These are phyloP conservation scores for Mythimna impura DNA, from an alignment of 2,888 invertebrate species.

Conservation along the genomic window DNA sequence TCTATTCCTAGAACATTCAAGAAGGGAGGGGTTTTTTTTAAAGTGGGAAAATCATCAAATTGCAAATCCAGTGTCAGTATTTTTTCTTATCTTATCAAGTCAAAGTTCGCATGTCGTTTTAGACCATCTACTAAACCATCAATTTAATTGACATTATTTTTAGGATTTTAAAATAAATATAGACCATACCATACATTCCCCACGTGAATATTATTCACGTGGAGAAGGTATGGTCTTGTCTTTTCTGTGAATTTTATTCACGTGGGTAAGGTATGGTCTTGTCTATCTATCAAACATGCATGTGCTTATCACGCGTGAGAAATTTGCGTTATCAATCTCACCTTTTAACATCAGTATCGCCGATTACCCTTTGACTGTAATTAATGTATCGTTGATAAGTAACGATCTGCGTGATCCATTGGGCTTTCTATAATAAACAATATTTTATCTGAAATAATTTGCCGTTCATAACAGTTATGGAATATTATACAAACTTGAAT, in stretches of 20 bases:
- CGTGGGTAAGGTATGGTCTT: neutral
- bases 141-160: neutral
- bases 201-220: neutral
- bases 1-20: neutral
- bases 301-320: conserved; percentile 66
- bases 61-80: too few species aligned
- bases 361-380: conserved; percentile 48
- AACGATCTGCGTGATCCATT: conserved; percentile 47
- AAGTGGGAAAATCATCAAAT: too few species aligned
- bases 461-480: neutral
- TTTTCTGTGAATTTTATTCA: neutral
- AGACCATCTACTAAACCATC: neutral
- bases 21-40: too few species aligned
- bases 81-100: neutral
- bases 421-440: conserved; percentile 50
- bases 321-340: conserved; percentile 54
- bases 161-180: neutral
- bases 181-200: neutral
- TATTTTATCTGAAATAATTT: conserved; percentile 28
- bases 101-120: neutral
- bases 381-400: conserved; percentile 42
- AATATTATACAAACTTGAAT: conserved; percentile 21
- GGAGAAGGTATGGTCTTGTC: neutral
- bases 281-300: conserved; percentile 40
- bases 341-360: conserved; percentile 67